Evolutionary conservation across 2,888 invertebrate species (phyloP).

Genomic region (Aproaerema taeniolella): DNA sequence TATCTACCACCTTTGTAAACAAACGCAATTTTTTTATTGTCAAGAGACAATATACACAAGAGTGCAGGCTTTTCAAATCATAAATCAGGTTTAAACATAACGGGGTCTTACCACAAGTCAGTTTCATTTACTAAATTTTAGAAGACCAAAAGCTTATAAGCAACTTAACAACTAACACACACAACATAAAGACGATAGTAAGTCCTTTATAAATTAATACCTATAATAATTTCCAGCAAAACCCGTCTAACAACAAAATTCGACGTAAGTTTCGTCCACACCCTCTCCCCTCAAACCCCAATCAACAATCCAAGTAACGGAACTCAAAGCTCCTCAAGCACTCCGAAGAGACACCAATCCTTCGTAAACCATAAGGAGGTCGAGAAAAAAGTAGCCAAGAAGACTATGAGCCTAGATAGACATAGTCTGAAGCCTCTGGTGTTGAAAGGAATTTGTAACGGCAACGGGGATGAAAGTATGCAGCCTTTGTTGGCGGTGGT

Average conservation of each 20-base stretch:
- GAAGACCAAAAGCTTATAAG: no score
- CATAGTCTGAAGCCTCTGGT: conserved; percentile 56
- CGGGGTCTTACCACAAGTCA: no score
- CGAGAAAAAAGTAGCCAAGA: conserved; percentile 38
- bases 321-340: conserved; percentile 33
- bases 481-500: conserved; percentile 65
- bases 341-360: conserved; percentile 54
- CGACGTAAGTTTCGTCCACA: conserved; percentile 58
- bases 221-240: no score
- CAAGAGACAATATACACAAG: no score
- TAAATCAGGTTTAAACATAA: no score
- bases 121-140: no score
- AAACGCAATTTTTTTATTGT: no score
- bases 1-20: no score
- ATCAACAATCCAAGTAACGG: conserved; percentile 30
- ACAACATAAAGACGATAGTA: no score
- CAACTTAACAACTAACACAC: no score
- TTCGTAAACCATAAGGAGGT: conserved; percentile 45
- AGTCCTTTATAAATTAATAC: no score
- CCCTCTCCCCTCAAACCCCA: conserved; percentile 45
- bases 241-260: conserved; percentile 63
- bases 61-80: no score
- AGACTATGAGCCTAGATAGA: conserved; percentile 59
- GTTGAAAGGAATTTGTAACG: conserved; percentile 59
- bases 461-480: conserved; percentile 38